Conservation (phyloP, 1,140 invertebrate genomes). For the Hormaphis cornu region DNA sequence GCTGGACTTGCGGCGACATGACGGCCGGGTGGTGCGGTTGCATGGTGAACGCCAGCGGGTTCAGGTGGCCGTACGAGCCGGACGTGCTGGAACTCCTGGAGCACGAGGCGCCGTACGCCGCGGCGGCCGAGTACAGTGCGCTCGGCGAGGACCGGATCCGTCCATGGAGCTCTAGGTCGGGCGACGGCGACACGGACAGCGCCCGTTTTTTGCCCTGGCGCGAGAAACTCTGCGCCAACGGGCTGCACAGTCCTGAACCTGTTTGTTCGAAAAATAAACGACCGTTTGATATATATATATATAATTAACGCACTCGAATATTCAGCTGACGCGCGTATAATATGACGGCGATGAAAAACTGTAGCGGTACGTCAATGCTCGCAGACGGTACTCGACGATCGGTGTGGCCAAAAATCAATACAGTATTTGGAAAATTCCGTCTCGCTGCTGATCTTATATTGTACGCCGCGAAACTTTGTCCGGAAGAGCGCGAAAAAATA, state of each 20-base stretch:
- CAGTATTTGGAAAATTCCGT: no score
- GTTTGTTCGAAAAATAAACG: slow-evolving; percentile 34
- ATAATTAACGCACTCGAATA: no score
- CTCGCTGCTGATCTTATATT: no score
- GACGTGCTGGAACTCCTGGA: slow-evolving; percentile 75
- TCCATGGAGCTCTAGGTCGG: slow-evolving; percentile 87
- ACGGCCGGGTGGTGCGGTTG: slow-evolving; percentile 56
- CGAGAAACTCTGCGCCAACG: slow-evolving; percentile 44
- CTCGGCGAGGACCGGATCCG: slow-evolving; percentile 92
- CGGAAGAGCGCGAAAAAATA: no score
- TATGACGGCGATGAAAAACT: no score
- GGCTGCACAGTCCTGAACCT: slow-evolving; percentile 64
- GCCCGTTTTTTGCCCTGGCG: slow-evolving; percentile 78
- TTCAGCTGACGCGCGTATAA: no score
- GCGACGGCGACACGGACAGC: slow-evolving; percentile 86
- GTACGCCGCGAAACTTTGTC: no score
- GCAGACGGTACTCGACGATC: no score
- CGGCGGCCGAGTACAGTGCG: slow-evolving; percentile 77
- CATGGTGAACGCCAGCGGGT: slow-evolving; percentile 62
- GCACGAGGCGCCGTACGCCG: slow-evolving; percentile 61
- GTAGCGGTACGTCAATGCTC: no score
- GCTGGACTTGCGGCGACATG: slow-evolving; percentile 66
- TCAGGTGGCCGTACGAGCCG: slow-evolving; percentile 88
- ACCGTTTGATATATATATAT: no score
- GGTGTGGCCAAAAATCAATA: no score